These are phyloP conservation scores for Euzophera pinguis DNA, from an alignment of 2,888 invertebrate genomes.

Conservation along the genomic window DNA sequence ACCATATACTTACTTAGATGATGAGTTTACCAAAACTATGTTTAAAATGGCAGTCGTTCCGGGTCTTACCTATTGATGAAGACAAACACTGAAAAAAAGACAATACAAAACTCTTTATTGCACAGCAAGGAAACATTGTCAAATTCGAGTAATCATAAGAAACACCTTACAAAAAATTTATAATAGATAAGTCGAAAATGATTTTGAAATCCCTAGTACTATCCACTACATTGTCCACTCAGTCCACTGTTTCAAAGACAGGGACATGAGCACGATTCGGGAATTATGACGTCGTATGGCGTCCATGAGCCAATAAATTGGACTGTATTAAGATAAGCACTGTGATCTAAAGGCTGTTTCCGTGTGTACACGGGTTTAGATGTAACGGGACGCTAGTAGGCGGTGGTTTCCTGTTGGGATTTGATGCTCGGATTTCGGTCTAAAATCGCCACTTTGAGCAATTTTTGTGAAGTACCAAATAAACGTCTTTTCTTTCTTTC, in stretches of 20 bases:
- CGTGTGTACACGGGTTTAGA: constrained; percentile 15
- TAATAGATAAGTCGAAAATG: neutral
- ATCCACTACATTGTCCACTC: constrained; percentile 9
- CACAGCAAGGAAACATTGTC: no score
- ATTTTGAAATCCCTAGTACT: neutral
- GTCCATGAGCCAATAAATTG: constrained; percentile 37
- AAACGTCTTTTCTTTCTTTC: no score
- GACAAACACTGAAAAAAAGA: no score
- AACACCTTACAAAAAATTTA: no score
- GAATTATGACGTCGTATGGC: constrained; percentile 48
- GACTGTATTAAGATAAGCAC: constrained; percentile 43
- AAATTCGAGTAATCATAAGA: no score
- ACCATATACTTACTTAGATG: no score
- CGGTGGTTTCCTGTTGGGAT: constrained; percentile 14
- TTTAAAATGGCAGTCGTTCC: no score
- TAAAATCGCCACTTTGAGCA: no score
- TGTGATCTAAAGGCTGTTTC: constrained; percentile 19
- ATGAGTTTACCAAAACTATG: no score
- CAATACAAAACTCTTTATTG: no score
- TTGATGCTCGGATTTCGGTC: neutral
- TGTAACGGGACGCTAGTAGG: constrained; percentile 6
- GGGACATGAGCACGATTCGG: constrained; percentile 37
- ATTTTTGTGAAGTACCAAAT: no score
- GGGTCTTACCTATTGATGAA: no score
- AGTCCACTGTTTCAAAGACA: constrained; percentile 36